Base-by-base conservation (phyloP, 2,888 invertebrate species). In the Caprella mutica region DNA sequence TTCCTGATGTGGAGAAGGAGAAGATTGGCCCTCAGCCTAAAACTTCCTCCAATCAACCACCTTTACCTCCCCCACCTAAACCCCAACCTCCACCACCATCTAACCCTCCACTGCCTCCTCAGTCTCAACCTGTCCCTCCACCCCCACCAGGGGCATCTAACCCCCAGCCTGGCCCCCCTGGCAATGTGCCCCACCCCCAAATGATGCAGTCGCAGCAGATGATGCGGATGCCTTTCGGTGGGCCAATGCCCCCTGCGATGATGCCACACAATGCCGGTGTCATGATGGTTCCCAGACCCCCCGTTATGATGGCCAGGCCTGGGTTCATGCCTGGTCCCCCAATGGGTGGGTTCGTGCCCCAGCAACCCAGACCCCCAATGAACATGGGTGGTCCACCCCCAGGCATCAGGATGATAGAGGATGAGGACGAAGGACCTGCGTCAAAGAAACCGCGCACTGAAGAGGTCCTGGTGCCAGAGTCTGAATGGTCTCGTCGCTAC, bases 1-100 rank as follows among this genome's bases (percentile, higher is more conserved):
- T 94, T 62, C 90, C 91, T 0, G 94, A 96, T 70, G 92, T 93
- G 71, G 92, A 93, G 71, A 94, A 94, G 69, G 94, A 96, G 71
- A 93, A 92, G 74, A 94, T 94, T 67, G 96, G 94, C 0, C 94
- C 93, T 0, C 88, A 85, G 56, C 67, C 66, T 17, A 66, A 68
- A 30, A 66, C 67, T 5, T 65, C 65, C 46, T 72, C 70, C 26
- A 71, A 55, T 68, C 61, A 55, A 69, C 69, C 35, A 70, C 70
- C 71, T 23, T 77, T 76, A 21, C 76, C 77, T 53, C 77, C 72
- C 57, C 67, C 63, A 46, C 61, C 66, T 19, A 58, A 65, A 26
- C 44, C 61, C 21, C 55, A 57, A 30, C 58, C 56, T 21, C 59
- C 59, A 43, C 59, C 65, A 19, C 61, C 67, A 44, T 57, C 66